Evolutionary conservation across 2,113 vertebrate genomes (phyloP), one percentile per base, ranked within the genome.

Genomic region (Phaethornis superciliosus): DNA sequence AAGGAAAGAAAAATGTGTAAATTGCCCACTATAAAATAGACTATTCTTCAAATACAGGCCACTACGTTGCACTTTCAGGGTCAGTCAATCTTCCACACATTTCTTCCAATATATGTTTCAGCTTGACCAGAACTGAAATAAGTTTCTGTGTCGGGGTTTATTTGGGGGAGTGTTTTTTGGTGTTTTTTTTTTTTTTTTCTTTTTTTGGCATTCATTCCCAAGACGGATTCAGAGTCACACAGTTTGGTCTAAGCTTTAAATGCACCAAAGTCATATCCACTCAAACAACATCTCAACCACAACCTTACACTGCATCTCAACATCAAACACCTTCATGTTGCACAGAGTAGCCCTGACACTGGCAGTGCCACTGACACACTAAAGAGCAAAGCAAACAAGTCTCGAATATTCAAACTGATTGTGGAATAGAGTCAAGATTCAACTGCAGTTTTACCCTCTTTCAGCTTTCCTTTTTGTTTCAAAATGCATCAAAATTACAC

Each of bases 331-430:
- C 7, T n/a, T 27, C 4, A 1, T 51, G 9, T 24, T 71, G 60
- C 52, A 87, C 0, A 0, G 77, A 79, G 84, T 47, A 37, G 62
- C 23, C 30, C 33, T 2, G 2, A 18, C 27, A 64, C 62, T 1
- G 6, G 47, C 51, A 63, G 64, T 33, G 33, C n/a, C n/a, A n/a
- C n/a, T n/a, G 87, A 84, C 19, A 27, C 20, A n/a, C 26, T 33
- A 8, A 54, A 75, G 26, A 87, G 68, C 2, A 76, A 70, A 79
- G 24, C 5, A 7, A 91, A 20, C 17, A 52, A 62, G 71, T 37
- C 55, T 64, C 32, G 32, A 87, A 82, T 62, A 88, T 16, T 17
- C 51, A 68, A 75, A 54, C 44, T 27, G 52, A 51, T n/a, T 64
- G 58, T 32, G 30, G 7, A 32, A 56, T 22, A 81, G 69, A 81